These are phyloP conservation scores for Rhopilema esculentum DNA, from an alignment of 30 jellyfish, hydroid and myxozoan genomes.

Conservation along the genomic window DNA sequence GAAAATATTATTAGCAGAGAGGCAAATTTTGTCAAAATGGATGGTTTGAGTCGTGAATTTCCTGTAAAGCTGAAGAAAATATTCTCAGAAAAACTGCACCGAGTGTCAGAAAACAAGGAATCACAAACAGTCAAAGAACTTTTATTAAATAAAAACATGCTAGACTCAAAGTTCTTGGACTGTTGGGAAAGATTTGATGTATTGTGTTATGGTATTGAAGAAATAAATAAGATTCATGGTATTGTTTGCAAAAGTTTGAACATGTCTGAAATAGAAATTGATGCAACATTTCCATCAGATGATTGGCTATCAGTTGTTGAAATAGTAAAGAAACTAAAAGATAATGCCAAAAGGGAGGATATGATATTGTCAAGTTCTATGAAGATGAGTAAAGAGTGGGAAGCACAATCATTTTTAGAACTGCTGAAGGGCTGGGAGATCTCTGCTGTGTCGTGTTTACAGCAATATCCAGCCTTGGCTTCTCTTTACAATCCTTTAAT, in stretches of 20 bases:
- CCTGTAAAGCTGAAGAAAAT: background rate
- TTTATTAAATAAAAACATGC: background rate
- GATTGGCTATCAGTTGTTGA: background rate
- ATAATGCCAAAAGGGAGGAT: background rate
- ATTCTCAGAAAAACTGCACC: background rate
- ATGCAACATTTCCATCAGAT: too few species aligned
- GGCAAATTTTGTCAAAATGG: background rate
- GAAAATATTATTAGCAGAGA: background rate
- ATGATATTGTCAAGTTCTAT: background rate
- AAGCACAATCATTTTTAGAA: background rate
- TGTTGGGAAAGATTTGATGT: background rate
- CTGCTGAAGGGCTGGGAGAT: slow-evolving; percentile 33
- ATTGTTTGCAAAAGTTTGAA: background rate
- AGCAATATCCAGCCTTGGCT: background rate
- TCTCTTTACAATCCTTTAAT: background rate
- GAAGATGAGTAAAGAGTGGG: background rate
- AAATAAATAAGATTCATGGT: background rate
- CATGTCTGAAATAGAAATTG: too few species aligned
- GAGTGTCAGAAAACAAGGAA: background rate
- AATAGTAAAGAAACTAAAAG: background rate
- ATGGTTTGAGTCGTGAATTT: background rate
- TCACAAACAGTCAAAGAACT: background rate
- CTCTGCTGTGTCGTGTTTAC: background rate
- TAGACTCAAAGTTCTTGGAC: background rate
- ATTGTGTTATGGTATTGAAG: background rate